Conservation (phyloP, 1,140 invertebrate species). For the Goniozus legneri region DNA sequence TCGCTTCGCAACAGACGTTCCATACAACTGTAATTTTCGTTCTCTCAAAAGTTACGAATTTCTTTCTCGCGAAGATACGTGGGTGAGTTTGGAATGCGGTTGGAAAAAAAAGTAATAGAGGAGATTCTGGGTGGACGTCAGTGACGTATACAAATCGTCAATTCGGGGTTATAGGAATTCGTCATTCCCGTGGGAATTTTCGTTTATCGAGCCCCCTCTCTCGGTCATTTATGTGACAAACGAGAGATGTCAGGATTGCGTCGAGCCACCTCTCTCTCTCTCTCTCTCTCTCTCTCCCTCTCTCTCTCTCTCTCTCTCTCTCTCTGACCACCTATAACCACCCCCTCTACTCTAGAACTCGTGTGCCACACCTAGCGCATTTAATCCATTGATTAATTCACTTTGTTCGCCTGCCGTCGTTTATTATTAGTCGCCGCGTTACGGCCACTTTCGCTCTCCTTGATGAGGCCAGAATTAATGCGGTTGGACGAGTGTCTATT, state of each 20-base stretch:
- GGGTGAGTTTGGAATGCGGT: no score
- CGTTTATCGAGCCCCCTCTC: constrained; percentile 38
- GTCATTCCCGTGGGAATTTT: constrained; percentile 24
- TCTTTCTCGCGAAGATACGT: no score
- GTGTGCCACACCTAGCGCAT: constrained; percentile 26
- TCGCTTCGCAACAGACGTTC: background rate
- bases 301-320: constrained; percentile 7
- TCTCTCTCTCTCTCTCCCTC: constrained; percentile 6
- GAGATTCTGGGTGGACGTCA: no score
- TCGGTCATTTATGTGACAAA: constrained; percentile 53
- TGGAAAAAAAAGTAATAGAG: no score
- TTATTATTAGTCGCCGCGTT: constrained; percentile 48
- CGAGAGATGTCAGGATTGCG: constrained; percentile 46
- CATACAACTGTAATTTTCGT: background rate
- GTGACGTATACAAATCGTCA: no score
- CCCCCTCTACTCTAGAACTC: no score
- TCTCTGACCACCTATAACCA: constrained; percentile 1
- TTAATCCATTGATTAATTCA: constrained; percentile 57
- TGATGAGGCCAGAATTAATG: constrained; percentile 40
- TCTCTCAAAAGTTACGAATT: no score
- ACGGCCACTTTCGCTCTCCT: constrained; percentile 28
- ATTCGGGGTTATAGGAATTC: constrained; percentile 30
- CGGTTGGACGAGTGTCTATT: no score
- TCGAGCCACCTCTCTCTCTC: constrained; percentile 19
- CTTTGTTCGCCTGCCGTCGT: constrained; percentile 46